A percentile compares a stretch with the other conserved stretches of the same genome.
These are phyloP conservation scores for Enteromius mattozi DNA, from an alignment of 2,797 vertebrate species.

Conservation along the genomic window DNA sequence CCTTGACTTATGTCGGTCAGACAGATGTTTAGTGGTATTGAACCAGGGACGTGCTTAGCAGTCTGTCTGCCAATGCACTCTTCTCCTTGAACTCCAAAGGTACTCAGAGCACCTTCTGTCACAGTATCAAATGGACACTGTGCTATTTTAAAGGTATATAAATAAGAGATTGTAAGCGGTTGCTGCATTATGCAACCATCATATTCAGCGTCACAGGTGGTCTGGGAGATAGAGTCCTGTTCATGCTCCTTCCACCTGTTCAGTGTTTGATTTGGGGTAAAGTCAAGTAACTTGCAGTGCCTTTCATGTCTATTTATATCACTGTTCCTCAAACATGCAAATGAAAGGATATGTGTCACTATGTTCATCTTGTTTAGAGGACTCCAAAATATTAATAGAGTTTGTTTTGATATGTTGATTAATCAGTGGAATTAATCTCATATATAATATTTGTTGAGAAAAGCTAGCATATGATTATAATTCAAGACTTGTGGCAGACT, in stretches of 20 bases:
- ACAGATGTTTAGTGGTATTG: slow-evolving; percentile 23
- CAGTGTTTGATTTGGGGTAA: slow-evolving; percentile 71
- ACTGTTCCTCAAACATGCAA: slow-evolving; percentile 26
- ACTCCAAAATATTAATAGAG: neutral
- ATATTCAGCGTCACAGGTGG: neutral
- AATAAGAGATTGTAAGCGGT: slow-evolving; percentile 3
- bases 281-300: slow-evolving; percentile 41
- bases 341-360: neutral
- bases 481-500: neutral
- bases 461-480: neutral
- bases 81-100: slow-evolving; percentile 19
- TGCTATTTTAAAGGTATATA: neutral
- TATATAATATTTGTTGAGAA: neutral
- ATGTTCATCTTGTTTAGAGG: neutral
- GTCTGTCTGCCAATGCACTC: slow-evolving; percentile 1
- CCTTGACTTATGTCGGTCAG: slow-evolving; percentile 31
- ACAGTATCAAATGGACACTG: neutral
- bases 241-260: slow-evolving; percentile 58
- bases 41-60: slow-evolving; percentile 18
- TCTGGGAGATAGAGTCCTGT: slow-evolving; percentile 1
- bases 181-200: neutral
- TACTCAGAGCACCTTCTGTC: neutral
- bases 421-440: neutral
- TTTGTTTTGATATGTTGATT: neutral
- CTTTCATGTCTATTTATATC: slow-evolving; percentile 43